Evolutionary conservation across 1,140 invertebrate genomes (phyloP), one percentile per base, ranked within the genome.

Genomic region (Proales similis): DNA sequence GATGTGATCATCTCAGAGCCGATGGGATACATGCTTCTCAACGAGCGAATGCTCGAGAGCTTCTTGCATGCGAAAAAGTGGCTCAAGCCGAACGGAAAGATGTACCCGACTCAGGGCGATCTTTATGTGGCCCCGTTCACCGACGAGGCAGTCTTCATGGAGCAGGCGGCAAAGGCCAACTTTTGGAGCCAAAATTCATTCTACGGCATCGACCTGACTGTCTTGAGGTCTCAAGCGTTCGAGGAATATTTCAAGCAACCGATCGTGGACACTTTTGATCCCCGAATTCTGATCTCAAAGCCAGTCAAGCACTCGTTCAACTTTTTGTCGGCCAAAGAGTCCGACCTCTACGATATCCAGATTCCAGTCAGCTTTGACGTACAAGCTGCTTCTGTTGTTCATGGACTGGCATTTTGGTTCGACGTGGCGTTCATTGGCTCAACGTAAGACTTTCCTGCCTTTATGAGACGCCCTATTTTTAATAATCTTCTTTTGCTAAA

Each of bases 1-100:
- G 93, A 98, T 78, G 84, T 94, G 26, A 95, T 98, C 68, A 91
- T 99, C 64, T 96, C 91, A 6, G 94, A 99, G 77, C 94, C 94
- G 0, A 98, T 98, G 94, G 94, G 94, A 24, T 98, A 98, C 70
- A 98, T 98, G 94, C 78, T 99, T 9, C 95, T 95, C 71, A 99
- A 99, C 78, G 94, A 99, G 77, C 81, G 94, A 66, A 99, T 99
- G 94, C 78, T 99, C 64, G 94, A 99, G 79, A 95, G 91, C 4
- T 99, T 93, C 78, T 78, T 99, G 42, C 92, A 97, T 79, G 92
- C 93, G 2, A 94, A 96, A 71, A 97, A 97, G 72, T 99, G 91
- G 89, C 79, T 99, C 11, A 86, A 85, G 77, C 86, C 88, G 46
- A 84, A 84, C 72, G 90, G 89, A 80, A 81, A 83, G 74, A 98